phyloP scores from a whole-genome alignment of 2,113 vertebrate species.

The Leptobrachium leishanense region DNA sequence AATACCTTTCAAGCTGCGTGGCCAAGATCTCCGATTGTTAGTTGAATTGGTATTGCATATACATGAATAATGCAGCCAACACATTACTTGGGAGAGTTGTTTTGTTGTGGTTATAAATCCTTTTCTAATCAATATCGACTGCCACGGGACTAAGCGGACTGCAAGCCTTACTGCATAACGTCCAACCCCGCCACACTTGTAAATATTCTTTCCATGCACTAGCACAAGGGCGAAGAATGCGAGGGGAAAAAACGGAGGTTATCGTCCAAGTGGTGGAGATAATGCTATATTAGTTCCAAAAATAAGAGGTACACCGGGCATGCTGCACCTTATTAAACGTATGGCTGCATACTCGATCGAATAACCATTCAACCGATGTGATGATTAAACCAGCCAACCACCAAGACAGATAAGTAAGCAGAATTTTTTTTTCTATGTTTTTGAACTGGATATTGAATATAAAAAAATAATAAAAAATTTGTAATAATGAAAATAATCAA shows the following conservation, averaged over 20 bases:
- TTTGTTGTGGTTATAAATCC: conserved; percentile 61
- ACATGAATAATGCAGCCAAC: conserved; percentile 52
- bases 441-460: no score
- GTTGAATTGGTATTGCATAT: conserved; percentile 19
- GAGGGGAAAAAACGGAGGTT: neutral
- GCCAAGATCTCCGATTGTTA: conserved; percentile 2
- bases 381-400: no score
- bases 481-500: no score
- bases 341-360: no score
- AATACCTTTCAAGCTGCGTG: neutral
- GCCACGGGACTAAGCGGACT: conserved; percentile 48
- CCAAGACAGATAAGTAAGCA: no score
- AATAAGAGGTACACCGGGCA: neutral
- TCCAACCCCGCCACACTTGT: neutral
- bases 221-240: conserved; percentile 18
- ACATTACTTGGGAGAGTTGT: conserved; percentile 57
- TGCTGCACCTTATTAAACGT: no score
- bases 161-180: conserved; percentile 41
- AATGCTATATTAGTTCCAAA: neutral
- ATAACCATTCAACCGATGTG: no score
- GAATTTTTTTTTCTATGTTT: no score
- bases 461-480: no score
- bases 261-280: neutral
- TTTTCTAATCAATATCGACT: conserved; percentile 63
- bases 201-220: no score